Percentiles rank a stretch among this genome's conserved stretches.
Evolutionary conservation across 2,797 vertebrate genomes (phyloP).

Genomic region (Cynodonichthys magdalenae): DNA sequence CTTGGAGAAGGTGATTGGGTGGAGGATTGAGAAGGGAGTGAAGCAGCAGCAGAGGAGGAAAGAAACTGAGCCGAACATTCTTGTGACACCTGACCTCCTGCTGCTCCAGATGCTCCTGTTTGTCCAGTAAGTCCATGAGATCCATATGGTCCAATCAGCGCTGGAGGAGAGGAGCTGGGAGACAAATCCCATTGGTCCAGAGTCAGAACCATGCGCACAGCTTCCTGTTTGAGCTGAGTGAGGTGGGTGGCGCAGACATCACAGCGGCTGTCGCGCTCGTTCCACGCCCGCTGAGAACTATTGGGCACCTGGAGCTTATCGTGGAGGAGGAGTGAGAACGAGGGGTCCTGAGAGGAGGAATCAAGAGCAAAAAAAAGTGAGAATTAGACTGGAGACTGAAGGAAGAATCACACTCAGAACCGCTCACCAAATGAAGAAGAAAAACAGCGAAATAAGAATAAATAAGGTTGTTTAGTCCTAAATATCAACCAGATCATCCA

Average conservation of each 20-base stretch:
- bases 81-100: conserved; percentile 46
- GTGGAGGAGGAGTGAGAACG: conserved; percentile 91
- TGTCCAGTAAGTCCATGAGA: conserved; percentile 48
- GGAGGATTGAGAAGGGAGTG: conserved; percentile 38
- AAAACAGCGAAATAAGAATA: not conserved
- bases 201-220: conserved; percentile 93
- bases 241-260: conserved; percentile 94
- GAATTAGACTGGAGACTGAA: conserved; percentile 18
- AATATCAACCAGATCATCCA: not conserved
- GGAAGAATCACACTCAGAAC: not conserved
- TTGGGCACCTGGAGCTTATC: conserved; percentile 96
- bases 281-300: conserved; percentile 93
- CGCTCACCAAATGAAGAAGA: too few relatives aligned
- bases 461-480: not conserved
- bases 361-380: conserved; percentile 16
- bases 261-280: conserved; percentile 93
- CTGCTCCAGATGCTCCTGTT: conserved; percentile 42
- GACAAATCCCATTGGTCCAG: conserved; percentile 89
- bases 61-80: conserved; percentile 70
- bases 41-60: conserved; percentile 51
- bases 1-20: conserved; percentile 60
- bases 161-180: conserved; percentile 87
- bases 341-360: conserved; percentile 85
- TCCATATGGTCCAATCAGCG: conserved; percentile 62
- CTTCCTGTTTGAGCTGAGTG: conserved; percentile 96